Conservation (phyloP, 2,113 vertebrate genomes). For the Penelope pileata region DNA sequence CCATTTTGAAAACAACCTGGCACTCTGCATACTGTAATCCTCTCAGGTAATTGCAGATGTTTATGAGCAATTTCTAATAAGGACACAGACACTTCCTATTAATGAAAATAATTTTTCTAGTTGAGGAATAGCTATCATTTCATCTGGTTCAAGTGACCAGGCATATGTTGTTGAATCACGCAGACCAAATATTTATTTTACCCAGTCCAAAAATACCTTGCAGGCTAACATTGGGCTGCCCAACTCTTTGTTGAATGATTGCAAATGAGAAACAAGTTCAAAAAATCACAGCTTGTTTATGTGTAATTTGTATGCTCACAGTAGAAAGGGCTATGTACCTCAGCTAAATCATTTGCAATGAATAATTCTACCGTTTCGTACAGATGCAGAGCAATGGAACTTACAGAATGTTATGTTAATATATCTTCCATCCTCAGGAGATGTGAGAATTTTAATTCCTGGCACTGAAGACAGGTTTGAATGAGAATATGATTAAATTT, state of each 20-base stretch:
- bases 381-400: conserved; percentile 12
- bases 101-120: not conserved
- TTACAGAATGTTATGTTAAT: conserved; percentile 56
- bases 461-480: conserved; percentile 45
- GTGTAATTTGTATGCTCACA: not conserved
- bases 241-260: not conserved
- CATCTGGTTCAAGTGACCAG: not conserved
- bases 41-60: not conserved
- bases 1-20: not conserved
- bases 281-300: conserved; percentile 14
- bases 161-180: not conserved
- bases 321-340: not conserved
- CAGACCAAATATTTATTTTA: not conserved
- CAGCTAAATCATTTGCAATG: conserved; percentile 24
- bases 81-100: not conserved
- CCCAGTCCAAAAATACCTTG: conserved; percentile 3
- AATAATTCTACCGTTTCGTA: conserved; percentile 25
- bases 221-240: not conserved
- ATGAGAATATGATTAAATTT: conserved; percentile 62
- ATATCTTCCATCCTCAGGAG: conserved; percentile 30
- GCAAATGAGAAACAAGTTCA: conserved; percentile 10
- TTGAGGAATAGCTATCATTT: not conserved
- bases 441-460: conserved; percentile 54
- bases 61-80: not conserved
- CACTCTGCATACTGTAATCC: not conserved